Base-by-base conservation (phyloP, 2,113 vertebrate genomes). In the Saccopteryx leptura region DNA sequence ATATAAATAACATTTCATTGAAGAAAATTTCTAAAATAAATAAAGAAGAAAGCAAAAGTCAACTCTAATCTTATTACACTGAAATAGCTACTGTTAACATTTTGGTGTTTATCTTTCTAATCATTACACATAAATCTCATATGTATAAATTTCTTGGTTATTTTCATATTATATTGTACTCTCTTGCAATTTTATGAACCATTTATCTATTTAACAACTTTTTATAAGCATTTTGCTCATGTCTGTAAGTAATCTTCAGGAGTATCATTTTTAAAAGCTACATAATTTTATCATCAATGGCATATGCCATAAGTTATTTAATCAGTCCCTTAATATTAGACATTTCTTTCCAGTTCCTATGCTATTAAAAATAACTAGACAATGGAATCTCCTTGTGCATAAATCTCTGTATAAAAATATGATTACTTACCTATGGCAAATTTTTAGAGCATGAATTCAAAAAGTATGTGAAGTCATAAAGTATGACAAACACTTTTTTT, bases 131-230 rank as follows among this genome's bases (percentile, higher is more conserved):
- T 23, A 85, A 91, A 85, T 72, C 17, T 72, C 28, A 61, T 23
- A 31, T 71, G 18, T 24, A 28, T 63, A 94, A 84, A 68, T 54
- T 50, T 91, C 13, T 80, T 46, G 31, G 60, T 39, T 82, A 84
- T 90, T 90, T 86, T 65, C 33, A 81, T 71, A 58, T 54, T 66
- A 75, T 48, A 75, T 56, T 76, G n/a, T 46, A 58, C 23, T 91
- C 83, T 96, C 66, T 90, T 95, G 2, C 54, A 72, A 65, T 75
- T 93, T 80, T 90, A 69, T 94, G 48, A 93, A 76, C 9, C 63
- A 88, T 76, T 95, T 90, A 74, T 71, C 76, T 92, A 84, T 60
- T 90, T 88, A 88, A 80, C 46, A 81, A 82, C 68, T 82, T 95
- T 84, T 83, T 60, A 86, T 18, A 89, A 84, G 66, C n/a, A 93